Evolutionary conservation across 1,140 invertebrate species (phyloP), one percentile per base, ranked within the genome.

Genomic region (Euschistus heros): DNA sequence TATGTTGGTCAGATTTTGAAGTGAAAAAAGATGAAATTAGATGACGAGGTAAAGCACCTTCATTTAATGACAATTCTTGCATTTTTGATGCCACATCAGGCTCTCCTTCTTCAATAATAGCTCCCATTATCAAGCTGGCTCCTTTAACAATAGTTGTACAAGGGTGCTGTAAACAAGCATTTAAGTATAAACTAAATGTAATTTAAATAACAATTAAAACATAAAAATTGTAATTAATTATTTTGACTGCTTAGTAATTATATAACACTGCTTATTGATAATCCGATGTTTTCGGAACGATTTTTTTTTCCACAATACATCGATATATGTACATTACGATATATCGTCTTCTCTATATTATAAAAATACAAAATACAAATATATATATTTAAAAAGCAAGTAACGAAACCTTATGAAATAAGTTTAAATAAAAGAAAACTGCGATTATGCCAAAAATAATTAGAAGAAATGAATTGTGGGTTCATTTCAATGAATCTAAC

Each of bases 61-160:
- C 97, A 10, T 93, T 92, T 55, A 99, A 76, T 8, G 97, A 92
- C 64, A 99, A 78, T 60, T 92, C 86, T 79, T 99, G 97, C 94
- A 99, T 98, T 71, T 88, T 85, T 27, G 87, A 83, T 15, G 94
- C 92, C 52, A 97, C 87, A 71, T 91, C 89, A 44, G 84, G 81
- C 62, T 91, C 87, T 14, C 95, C 95, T 78, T 99, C 97, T 79
- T 98, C 97, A 69, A 99, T 97, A 18, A 99, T 86, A 20, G 97
- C 95, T 70, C 96, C 84, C 86, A 98, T 92, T 26, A 99, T 89
- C 61, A 99, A 77, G 3, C 97, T 96, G 2, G 96, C 95, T 13
- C 97, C 96, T 79, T 98, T 99, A 0, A 99, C 92, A 69, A 99
- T 93, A 1, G 96, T 94, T 76, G 97, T 82, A 2, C 94, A 98